Base-by-base conservation (phyloP, 2,113 vertebrate species). In the Varanus komodoensis region DNA sequence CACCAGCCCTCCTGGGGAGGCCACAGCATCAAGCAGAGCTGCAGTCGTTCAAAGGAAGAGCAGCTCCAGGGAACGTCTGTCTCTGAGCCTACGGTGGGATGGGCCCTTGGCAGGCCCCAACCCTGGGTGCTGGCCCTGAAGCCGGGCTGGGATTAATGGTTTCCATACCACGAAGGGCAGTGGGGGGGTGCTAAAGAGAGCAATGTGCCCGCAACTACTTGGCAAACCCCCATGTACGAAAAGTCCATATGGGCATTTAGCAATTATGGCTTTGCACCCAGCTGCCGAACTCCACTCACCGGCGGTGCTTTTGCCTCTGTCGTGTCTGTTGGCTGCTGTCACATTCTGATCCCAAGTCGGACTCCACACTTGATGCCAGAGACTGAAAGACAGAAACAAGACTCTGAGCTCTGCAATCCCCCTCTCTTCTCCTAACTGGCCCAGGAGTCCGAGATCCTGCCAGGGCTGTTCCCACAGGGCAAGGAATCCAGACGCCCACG, bases 341-440 rank as follows among this genome's bases (percentile, higher is more conserved):
- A 3, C 89, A 12, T 8, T 90, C 89, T 8, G 89, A 90, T 8
- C 89, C 89, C 50, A 90, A 32, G 50, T 84, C 83, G 6, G 89
- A 90, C 38, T 90, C 89, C 89, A 71, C 75, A 32, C 89, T 90
- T 1, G 89, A 90, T 8, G 75, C 64, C 34, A 90, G 83, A 32
- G 89, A 90, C 89, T 90, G 83, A 80, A 89, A 89, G 2, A 85
- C 48, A 78, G 83, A 71, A n/a, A 67, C 3, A 57, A 57, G 17
- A 57, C 23, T 38, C 48, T 23, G 1, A 32, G 14, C 8, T 34
- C 32, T 48, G 14, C 3, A 32, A 67, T 23, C 1, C 61, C 11
- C 23, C 44, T 17, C 8, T 38, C 29, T 3, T 0, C 48, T 25
- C 14, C 64, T 73, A 34, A 68, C 48, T 34, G 27, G 38, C 4